phyloP scores from a whole-genome alignment of 2,888 invertebrate genomes.

The Lepidochrysops patricia region DNA sequence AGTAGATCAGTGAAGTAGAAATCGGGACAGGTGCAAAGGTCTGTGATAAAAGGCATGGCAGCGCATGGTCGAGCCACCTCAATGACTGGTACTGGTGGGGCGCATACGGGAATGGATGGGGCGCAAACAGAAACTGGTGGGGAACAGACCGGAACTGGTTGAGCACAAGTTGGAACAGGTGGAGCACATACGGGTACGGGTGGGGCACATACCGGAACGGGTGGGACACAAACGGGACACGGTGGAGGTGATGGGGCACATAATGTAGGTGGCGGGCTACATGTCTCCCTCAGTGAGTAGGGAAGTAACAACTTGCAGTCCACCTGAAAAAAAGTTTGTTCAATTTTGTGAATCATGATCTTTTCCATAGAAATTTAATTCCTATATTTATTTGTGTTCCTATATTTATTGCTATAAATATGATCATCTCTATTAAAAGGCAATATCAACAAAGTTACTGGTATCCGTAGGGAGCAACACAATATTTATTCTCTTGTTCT shows the following conservation, averaged over 20 bases:
- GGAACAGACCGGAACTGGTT: not conserved
- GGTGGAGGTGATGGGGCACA: not conserved
- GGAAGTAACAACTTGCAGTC: not conserved
- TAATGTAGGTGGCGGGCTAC: not conserved
- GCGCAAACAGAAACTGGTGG: not conserved
- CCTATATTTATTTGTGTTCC: too few species aligned
- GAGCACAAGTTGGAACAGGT: not conserved
- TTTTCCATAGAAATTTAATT: too few species aligned
- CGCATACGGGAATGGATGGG: not conserved
- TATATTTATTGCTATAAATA: too few species aligned
- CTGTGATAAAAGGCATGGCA: slow-evolving; percentile 20
- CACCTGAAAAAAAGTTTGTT: not conserved
- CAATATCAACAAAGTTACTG: too few species aligned
- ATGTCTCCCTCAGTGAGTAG: not conserved
- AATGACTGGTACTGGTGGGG: not conserved
- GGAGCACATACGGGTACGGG: not conserved
- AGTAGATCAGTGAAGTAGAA: slow-evolving; percentile 21
- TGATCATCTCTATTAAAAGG: too few species aligned
- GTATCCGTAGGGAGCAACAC: too few species aligned
- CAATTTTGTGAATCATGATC: not conserved
- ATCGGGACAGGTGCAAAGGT: slow-evolving; percentile 21
- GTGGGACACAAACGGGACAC: not conserved
- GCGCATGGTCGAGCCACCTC: slow-evolving; percentile 2
- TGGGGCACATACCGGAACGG: not conserved
- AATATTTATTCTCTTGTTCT: too few species aligned